Base-by-base conservation (phyloP, 2,888 invertebrate species). In the Xanthorhoe designata region DNA sequence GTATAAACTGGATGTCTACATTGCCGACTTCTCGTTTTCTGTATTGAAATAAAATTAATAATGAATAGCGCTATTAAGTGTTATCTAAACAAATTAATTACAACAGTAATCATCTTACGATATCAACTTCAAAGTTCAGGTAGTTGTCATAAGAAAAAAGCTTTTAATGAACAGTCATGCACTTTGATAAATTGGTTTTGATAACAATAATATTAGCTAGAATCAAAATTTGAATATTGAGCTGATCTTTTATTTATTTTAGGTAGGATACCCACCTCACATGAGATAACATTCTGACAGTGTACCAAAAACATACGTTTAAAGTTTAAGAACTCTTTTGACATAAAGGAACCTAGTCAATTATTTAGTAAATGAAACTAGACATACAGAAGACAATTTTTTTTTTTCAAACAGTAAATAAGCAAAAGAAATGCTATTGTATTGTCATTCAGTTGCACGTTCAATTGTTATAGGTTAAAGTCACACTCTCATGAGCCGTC, bases 1-100 rank as follows among this genome's bases (percentile, higher is more conserved):
- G n/a, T 38, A 38, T 75, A 77, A 77, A 79, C 77, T 75, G 77
- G 76, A 70, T 66, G 61, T 62, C 53, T 57, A 75, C 76, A 77
- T 78, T 80, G 79, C 69, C 77, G 79, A 81, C 82, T 72, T 70
- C 78, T 80, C 75, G 68, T 76, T 74, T 61, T 61, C 68, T 75
- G 65, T 73, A 77, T 65, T 65, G 66, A 73, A 64, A 61, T 53
- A 32, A 18, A 50, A 53, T 24, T 24, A 61, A 63, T 60, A 47
- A 67, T 32, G 42, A 17, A 15, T 55, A 35, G 58, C 60, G 56
- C 60, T 55, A 42, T 42, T 32, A 51, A 57, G 29, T 32, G 63
- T 63, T 63, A 32, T 54, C 18, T 38, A 61, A 57, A 52, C 19
- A 45, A 54, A 49, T 49, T 47, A 49, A 49, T 61, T 32, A 50